These are phyloP conservation scores for Ibidorhyncha struthersii DNA, from an alignment of 2,113 vertebrate genomes.

Conservation along the genomic window DNA sequence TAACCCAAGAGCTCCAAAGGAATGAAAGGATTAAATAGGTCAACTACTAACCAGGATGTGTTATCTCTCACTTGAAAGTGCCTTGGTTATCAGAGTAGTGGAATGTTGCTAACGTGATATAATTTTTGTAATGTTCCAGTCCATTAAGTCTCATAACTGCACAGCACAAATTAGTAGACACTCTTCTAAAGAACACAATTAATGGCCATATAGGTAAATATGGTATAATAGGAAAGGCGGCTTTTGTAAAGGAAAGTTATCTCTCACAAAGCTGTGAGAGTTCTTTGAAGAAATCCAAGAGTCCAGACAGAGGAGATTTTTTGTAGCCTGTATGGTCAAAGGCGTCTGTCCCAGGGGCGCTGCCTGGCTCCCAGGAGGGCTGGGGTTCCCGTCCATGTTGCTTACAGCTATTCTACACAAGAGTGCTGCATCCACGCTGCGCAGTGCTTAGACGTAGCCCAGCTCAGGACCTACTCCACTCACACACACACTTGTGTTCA, in stretches of 20 bases:
- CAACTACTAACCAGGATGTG: neutral
- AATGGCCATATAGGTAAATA: neutral
- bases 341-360: neutral
- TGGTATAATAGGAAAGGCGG: neutral
- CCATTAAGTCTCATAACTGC: neutral
- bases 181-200: neutral
- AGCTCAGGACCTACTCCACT: neutral
- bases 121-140: neutral
- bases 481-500: neutral
- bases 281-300: neutral
- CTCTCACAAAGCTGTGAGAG: neutral
- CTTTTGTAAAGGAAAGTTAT: neutral
- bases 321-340: neutral
- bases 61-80: neutral
- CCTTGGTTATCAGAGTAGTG: neutral
- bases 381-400: rapidly evolving
- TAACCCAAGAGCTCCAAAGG: neutral
- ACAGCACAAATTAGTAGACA: neutral
- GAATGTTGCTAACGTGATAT: neutral
- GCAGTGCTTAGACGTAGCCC: neutral
- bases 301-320: neutral
- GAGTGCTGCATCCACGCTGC: neutral
- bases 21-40: neutral
- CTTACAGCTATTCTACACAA: neutral
- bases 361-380: neutral